These are phyloP conservation scores for Egretta garzetta DNA, from an alignment of 2,113 vertebrate species.

Conservation along the genomic window DNA sequence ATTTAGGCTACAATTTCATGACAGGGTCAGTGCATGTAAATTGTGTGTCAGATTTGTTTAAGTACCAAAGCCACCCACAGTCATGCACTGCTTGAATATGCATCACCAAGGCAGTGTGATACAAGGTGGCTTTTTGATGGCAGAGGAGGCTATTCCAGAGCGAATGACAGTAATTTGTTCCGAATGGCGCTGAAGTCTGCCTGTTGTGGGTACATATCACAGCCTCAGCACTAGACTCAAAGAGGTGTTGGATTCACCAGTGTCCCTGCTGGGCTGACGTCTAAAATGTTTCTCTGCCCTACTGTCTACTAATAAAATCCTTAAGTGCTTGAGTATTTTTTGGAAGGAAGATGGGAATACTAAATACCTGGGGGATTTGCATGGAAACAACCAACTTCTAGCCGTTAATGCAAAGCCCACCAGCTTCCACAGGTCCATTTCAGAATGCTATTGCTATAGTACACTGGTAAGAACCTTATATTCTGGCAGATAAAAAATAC, in stretches of 20 bases:
- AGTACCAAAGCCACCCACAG: not conserved
- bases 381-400: not conserved
- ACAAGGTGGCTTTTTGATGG: not conserved
- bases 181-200: fast-evolving
- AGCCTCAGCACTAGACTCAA: not conserved
- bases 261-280: not conserved
- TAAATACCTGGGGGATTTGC: not conserved
- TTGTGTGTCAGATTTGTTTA: not conserved
- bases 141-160: not conserved
- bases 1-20: not conserved
- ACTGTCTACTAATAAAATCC: not conserved
- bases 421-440: not conserved
- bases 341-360: not conserved
- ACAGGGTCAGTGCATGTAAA: not conserved
- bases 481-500: not conserved
- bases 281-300: not conserved
- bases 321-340: not conserved
- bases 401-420: not conserved
- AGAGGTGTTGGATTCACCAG: not conserved
- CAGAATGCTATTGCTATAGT: not conserved
- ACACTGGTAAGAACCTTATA: not conserved
- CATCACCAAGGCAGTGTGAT: not conserved
- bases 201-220: not conserved
- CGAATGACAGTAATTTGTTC: not conserved
- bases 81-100: no score